Evolutionary conservation across 2,113 vertebrate genomes (phyloP), one percentile per base, ranked within the genome.

Genomic region (Cephalopholis sonnerati): DNA sequence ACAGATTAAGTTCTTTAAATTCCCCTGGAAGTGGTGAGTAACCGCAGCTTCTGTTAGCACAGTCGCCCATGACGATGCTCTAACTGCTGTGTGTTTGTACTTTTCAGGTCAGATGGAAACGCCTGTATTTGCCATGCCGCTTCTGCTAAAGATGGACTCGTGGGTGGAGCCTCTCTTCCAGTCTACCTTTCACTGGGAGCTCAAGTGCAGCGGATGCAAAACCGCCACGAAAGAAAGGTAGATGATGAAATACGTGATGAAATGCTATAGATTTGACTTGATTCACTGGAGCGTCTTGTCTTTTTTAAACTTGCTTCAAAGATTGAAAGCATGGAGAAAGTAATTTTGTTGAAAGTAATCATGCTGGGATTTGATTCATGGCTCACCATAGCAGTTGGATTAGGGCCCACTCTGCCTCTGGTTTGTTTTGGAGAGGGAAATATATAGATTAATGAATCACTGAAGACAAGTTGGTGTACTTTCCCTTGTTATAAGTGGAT

Each of bases 41-140:
- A 11, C 65, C 12, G 6, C 36, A 63, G 50, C 50, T 5, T 57
- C 18, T 54, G 32, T 50, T 50, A 0, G 44, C 20, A 12, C 24
- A 46, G 0, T 0, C 4, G n/a, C 11, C 1, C 39, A 53, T 27
- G 25, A 32, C 0, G 3, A 50, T 25, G 3, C 46, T 74, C 6
- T 55, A 58, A 83, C 68, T 24, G 16, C 48, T 46, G 17, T 18
- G 2, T 50, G 20, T 64, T n/a, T 86, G 50, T 72, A 79, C 55
- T 85, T 84, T 85, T 41, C 94, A 99, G 98, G 97, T 90, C 75
- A 94, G 39, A 74, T 74, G 79, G 97, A 99, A 70, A 98, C 94
- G 20, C 97, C 97, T 0, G 96, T 98, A 3, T 98, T 97, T 86
- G 98, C 97, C 3, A 82, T 99, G 86, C 97, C 97, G 3, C 87